Base-by-base conservation (phyloP, 2,888 invertebrate species). In the Drosophila robusta region DNA sequence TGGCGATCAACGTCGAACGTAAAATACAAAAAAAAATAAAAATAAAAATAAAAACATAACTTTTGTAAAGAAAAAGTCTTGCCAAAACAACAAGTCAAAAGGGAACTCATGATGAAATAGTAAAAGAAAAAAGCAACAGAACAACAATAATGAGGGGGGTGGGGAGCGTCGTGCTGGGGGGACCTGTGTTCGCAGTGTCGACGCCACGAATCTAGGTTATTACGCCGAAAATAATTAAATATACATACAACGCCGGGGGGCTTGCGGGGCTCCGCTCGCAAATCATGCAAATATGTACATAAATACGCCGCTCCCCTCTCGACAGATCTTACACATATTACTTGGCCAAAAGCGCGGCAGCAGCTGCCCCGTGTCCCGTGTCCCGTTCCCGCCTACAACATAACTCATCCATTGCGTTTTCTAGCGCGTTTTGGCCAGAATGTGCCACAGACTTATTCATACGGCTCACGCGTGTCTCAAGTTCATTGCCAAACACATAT, bases 401-500 rank as follows among this genome's bases (percentile, higher is more conserved):
- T 24, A 26, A 34, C 22, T 41, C 34, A 55, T 11, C 47, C 56
- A 55, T 32, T 57, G 50, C 50, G 42, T 51, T 67, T 26, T 39
- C 38, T 46, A 71, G 47, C 54, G 18, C 54, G 47, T 68, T 58
- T 77, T 78, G 87, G 79, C 75, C 84, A 79, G 63, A 62, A 75
- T 63, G 42, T 57, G 64, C 62, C 67, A 45, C 57, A 69, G 67
- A 68, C 63, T 79, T 75, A 78, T 87, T 77, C 81, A 81, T 81
- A 67, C 75, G 73, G 44, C 75, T 78, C 77, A 87, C 81, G 82
- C 85, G 85, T 87, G 82, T 90, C 90, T 90, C 90, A 90, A 90
- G 90, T 90, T 90, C 90, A 90, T 90, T 90, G 90, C 87, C 90
- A 90, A 90, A 84, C 65, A 78, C 78, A 24, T 46, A 32, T 56